Conservation (phyloP, 2,113 vertebrate genomes). For the Thunnus thynnus region DNA sequence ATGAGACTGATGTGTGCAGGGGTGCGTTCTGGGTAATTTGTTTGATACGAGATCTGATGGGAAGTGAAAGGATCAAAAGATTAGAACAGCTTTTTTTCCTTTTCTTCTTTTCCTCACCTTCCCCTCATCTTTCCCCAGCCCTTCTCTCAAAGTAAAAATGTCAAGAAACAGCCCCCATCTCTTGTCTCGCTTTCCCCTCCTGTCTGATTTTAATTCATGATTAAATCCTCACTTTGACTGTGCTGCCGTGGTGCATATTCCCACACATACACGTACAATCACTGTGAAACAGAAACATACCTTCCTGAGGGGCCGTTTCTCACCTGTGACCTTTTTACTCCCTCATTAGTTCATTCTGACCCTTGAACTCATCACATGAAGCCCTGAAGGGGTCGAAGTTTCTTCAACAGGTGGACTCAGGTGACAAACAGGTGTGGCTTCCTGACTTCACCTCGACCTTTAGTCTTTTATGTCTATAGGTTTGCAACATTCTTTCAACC, state of each 20-base stretch:
- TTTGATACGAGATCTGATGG: slow-evolving; percentile 76
- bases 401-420: slow-evolving; percentile 62
- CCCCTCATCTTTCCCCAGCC: slow-evolving; percentile 41
- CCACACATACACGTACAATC: not conserved
- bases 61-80: slow-evolving; percentile 77
- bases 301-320: slow-evolving; percentile 30
- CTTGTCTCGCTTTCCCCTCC: slow-evolving; percentile 22
- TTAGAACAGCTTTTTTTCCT: slow-evolving; percentile 49
- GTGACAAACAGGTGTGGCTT: slow-evolving; percentile 67
- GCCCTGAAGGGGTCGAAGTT: slow-evolving; percentile 10
- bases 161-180: slow-evolving; percentile 3
- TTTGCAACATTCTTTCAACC: not conserved
- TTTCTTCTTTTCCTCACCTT: slow-evolving; percentile 7
- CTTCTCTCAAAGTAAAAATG: slow-evolving; percentile 3
- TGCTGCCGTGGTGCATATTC: not conserved
- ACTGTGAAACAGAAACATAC: slow-evolving; percentile 23
- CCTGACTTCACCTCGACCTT: slow-evolving; percentile 25
- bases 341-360: slow-evolving; percentile 59
- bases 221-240: slow-evolving; percentile 34
- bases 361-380: slow-evolving; percentile 45
- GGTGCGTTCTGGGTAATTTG: slow-evolving; percentile 77
- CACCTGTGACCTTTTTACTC: slow-evolving; percentile 58
- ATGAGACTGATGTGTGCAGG: slow-evolving; percentile 79
- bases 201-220: slow-evolving; percentile 30
- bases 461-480: slow-evolving; percentile 1